These are phyloP conservation scores for Pontoporia blainvillei DNA, from an alignment of 2,113 vertebrate species.

Conservation along the genomic window DNA sequence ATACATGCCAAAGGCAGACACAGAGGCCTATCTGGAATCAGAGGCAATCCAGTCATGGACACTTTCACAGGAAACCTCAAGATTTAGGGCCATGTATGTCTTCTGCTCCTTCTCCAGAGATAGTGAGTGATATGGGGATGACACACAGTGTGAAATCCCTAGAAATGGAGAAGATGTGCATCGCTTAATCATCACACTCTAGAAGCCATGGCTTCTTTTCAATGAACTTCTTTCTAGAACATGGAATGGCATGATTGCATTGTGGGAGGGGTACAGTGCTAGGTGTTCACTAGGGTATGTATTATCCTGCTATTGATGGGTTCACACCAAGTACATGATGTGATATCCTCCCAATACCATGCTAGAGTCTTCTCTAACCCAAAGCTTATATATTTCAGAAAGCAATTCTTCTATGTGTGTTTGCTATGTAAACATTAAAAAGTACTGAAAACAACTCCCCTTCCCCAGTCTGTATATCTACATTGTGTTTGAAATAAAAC, in stretches of 20 bases:
- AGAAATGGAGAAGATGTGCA: neutral
- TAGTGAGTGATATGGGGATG: neutral
- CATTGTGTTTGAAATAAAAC: slow-evolving; percentile 17
- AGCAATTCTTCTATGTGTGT: neutral
- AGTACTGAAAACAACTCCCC: neutral
- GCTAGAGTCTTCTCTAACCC: neutral
- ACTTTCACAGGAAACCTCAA: neutral
- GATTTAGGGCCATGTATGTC: neutral
- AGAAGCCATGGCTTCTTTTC: neutral
- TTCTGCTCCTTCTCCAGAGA: neutral
- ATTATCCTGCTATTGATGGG: neutral
- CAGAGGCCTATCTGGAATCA: neutral
- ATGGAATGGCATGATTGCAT: neutral
- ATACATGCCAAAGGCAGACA: neutral
- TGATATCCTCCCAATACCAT: neutral
- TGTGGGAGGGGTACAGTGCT: neutral
- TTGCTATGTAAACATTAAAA: slow-evolving; percentile 27
- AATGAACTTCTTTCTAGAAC: neutral
- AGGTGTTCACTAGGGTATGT: neutral
- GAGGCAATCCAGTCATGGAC: neutral
- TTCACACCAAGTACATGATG: neutral
- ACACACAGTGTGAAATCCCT: neutral
- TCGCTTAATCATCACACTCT: neutral
- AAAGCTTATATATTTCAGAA: neutral
- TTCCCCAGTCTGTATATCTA: neutral